Evolutionary conservation across 2,113 vertebrate species (phyloP), one percentile per base, ranked within the genome.

Genomic region (Verasper variegatus): DNA sequence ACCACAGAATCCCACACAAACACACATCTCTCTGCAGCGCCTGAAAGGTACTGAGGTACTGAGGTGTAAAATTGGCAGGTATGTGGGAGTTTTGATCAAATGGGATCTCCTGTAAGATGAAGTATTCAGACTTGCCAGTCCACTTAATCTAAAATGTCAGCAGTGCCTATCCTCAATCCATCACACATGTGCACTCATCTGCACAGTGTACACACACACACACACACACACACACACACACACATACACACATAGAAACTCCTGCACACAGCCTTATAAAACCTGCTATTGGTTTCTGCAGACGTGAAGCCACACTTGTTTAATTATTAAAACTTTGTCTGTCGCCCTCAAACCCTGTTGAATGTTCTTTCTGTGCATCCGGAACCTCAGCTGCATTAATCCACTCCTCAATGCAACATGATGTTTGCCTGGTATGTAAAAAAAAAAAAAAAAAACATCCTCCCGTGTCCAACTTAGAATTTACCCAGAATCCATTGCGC

Each of bases 111-210:
- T 83, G 72, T 80, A 85, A 83, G 68, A 85, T 76, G 76, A 90
- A 74, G 65, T 74, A 64, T 27, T 63, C 71, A 83, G 59, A 67
- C 69, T 76, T 84, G 71, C 63, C 63, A 55, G 75, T 82, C 62
- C 64, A 67, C 62, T 79, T 86, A 77, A 89, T 90, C 77, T 80
- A 71, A 86, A 88, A 80, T 81, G 85, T 90, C 89, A 82, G 83
- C 40, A 45, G 58, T 2, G 26, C 76, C 54, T 85, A 83, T 70
- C 68, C 80, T 80, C 82, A 81, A 74, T 88, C 73, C n/a, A 70
- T 86, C 86, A 81, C 81, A 80, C 68, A n/a, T 54, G 40, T 56
- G 71, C 37, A 58, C 54, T 79, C 60, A 45, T 71, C 68, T 15
- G 40, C 31, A 21, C 49, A 8, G 57, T 21, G 21, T 20, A 59